Conservation (phyloP, 2,888 invertebrate species). For the Xestia c-nigrum region DNA sequence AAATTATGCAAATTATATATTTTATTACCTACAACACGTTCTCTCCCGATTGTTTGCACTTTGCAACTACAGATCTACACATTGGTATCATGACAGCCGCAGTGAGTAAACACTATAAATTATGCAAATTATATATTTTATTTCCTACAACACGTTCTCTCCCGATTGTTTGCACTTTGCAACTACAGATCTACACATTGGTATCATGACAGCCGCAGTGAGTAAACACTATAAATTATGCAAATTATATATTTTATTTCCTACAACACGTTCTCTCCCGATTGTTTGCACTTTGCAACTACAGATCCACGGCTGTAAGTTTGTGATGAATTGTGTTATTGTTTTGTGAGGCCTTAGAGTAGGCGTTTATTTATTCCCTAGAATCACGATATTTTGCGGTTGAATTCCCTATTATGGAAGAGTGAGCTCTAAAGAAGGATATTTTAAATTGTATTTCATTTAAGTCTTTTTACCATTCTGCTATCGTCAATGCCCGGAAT, state of each 20-base stretch:
- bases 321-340: constrained; percentile 52
- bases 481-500: too few relatives aligned
- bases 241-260: constrained; percentile 67
- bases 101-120: constrained; percentile 63
- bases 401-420: neutral
- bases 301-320: constrained; percentile 45
- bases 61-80: too few relatives aligned
- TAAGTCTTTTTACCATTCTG: neutral
- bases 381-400: neutral
- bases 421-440: neutral
- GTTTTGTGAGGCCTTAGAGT: constrained; percentile 26
- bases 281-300: constrained; percentile 57
- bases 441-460: neutral
- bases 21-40: constrained; percentile 57
- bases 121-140: constrained; percentile 69
- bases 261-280: constrained; percentile 42
- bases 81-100: constrained; percentile 55
- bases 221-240: constrained; percentile 67
- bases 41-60: constrained; percentile 58
- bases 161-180: constrained; percentile 58
- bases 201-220: constrained; percentile 56
- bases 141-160: constrained; percentile 47
- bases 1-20: constrained; percentile 69
- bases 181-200: too few relatives aligned
- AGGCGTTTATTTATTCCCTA: neutral